phyloP scores from a whole-genome alignment of 1,140 invertebrate genomes.

The Cotesia vestalis region DNA sequence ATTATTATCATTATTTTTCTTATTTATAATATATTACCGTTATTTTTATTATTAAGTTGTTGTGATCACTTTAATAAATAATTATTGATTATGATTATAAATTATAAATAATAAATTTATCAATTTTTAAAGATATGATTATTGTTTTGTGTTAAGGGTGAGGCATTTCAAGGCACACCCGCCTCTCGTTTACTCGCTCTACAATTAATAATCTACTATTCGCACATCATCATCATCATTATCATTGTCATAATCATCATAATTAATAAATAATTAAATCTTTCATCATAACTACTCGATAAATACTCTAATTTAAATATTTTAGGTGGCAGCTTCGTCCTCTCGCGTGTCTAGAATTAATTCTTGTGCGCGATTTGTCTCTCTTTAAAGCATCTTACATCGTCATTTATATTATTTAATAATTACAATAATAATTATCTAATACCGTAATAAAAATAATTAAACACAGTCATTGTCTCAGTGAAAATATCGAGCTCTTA shows the following conservation, averaged over 20 bases:
- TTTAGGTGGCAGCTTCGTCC: constrained; percentile 14
- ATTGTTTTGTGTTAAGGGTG: constrained; percentile 56
- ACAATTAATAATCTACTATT: constrained; percentile 22
- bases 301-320: background rate
- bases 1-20: constrained; percentile 38
- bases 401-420: background rate
- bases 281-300: constrained; percentile 1
- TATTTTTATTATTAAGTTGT: background rate
- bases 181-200: constrained; percentile 33
- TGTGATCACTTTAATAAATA: too few relatives aligned
- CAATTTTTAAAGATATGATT: constrained; percentile 54
- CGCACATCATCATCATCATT: too few relatives aligned
- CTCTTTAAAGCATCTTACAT: background rate
- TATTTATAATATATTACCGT: constrained; percentile 30
- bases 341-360: constrained; percentile 13
- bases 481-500: too few relatives aligned
- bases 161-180: constrained; percentile 60
- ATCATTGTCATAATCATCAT: too few relatives aligned
- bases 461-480: too few relatives aligned
- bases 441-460: background rate
- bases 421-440: background rate
- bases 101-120: background rate
- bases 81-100: too few relatives aligned
- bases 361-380: constrained; percentile 24
- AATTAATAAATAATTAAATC: too few relatives aligned